phyloP scores from a whole-genome alignment of 2,888 invertebrate genomes.

The Temnothorax unifasciatus region DNA sequence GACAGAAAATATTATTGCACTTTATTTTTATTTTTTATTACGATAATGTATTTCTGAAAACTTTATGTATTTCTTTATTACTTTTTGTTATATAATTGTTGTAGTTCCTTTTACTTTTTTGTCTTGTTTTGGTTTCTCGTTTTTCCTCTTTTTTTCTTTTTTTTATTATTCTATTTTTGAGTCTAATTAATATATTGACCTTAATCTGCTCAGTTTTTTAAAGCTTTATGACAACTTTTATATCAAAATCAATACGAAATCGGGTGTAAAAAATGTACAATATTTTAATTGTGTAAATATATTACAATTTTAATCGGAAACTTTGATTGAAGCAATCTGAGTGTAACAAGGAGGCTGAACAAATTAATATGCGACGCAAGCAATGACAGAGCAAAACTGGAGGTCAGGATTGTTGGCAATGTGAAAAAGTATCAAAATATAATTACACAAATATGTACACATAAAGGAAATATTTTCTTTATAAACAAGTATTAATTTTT shows the following conservation, averaged over 20 bases:
- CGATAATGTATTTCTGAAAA: not conserved
- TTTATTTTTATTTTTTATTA: not conserved
- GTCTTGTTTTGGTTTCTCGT: not conserved
- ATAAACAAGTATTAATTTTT: conserved; percentile 1
- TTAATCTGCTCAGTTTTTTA: not conserved
- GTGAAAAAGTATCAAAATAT: too few relatives aligned
- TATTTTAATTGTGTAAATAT: conserved; percentile 12
- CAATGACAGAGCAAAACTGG: too few relatives aligned
- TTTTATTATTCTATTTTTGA: not conserved
- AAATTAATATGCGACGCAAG: not conserved
- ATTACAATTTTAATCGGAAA: not conserved
- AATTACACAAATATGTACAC: conserved; percentile 2
- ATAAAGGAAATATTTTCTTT: not conserved
- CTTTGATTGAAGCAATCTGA: not conserved
- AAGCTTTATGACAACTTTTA: conserved; percentile 10
- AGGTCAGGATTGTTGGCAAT: too few relatives aligned
- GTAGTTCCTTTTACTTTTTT: not conserved
- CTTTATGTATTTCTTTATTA: not conserved
- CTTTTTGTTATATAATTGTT: too few relatives aligned
- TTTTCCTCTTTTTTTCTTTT: not conserved
- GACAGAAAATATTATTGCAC: too few relatives aligned
- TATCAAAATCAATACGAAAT: conserved; percentile 1
- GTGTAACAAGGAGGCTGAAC: not conserved
- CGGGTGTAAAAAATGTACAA: not conserved
- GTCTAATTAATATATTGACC: conserved; percentile 2